These are phyloP conservation scores for Neoitamus cyanurus DNA, from an alignment of 2,888 invertebrate genomes.

Conservation along the genomic window DNA sequence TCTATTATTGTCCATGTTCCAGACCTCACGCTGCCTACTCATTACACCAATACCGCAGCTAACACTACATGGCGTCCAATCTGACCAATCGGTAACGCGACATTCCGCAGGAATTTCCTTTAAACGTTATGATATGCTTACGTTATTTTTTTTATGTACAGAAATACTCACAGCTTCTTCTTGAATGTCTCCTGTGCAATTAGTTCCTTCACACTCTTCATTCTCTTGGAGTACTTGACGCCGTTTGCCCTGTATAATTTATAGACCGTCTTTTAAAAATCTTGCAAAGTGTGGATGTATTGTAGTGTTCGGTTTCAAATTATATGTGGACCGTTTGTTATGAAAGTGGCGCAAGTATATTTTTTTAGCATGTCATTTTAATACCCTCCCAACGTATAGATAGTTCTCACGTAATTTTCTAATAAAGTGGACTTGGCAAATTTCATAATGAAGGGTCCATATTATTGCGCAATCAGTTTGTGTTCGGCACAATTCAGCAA, in stretches of 20 bases:
- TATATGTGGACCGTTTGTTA: too few species aligned
- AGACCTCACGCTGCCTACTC: slow-evolving; percentile 69
- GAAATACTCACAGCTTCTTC: slow-evolving; percentile 55
- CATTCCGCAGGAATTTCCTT: slow-evolving; percentile 68
- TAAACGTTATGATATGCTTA: not conserved
- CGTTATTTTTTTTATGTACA: not conserved
- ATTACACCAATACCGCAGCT: slow-evolving; percentile 81
- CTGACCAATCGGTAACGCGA: slow-evolving; percentile 78
- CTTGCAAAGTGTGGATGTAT: too few species aligned
- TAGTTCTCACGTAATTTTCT: too few species aligned
- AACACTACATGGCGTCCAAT: slow-evolving; percentile 84
- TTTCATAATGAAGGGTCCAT: too few species aligned
- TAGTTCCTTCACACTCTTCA: slow-evolving; percentile 64
- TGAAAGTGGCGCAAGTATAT: too few species aligned
- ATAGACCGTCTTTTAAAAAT: not conserved
- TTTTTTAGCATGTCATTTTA: too few species aligned
- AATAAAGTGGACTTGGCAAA: too few species aligned
- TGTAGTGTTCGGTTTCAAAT: too few species aligned
- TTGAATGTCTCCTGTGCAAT: slow-evolving; percentile 62
- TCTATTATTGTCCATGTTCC: slow-evolving; percentile 1
- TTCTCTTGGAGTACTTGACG: slow-evolving; percentile 67
- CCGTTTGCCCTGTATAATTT: slow-evolving; percentile 46
- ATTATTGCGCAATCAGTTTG: too few species aligned
- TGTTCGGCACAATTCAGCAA: too few species aligned
- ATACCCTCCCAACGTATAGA: too few species aligned